Evolutionary conservation across 2,797 vertebrate species (phyloP), one percentile per base, ranked within the genome.

Genomic region (Gephyroberyx darwinii): DNA sequence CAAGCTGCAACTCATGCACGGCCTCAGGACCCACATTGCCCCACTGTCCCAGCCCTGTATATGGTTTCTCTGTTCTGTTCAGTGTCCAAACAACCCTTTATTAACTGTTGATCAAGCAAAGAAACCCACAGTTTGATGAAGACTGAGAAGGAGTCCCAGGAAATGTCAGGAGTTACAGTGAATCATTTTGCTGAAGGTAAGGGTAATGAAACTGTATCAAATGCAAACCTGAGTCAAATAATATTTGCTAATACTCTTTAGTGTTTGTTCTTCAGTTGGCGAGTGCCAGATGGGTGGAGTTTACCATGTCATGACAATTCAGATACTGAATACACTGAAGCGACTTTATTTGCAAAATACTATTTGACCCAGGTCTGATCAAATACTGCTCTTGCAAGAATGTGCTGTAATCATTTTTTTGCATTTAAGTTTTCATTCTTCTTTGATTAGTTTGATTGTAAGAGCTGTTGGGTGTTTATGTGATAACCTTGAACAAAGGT

Each of bases 161-260:
- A 89, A 19, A 86, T 79, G 51, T 59, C 83, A 12, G 84, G 47
- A 65, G 86, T 90, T 69, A 89, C 59, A 2, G 63, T 80, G 55
- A 92, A 84, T 60, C 52, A 2, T 20, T 91, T 87, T 45, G 60
- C 82, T 65, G 79, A 92, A 87, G 91, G 91, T 93, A 91, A 83
- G 77, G 2, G 9, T 33, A 19, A 48, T 52, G 10, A 56, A 48
- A 45, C 2, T 4, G 5, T 10, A 10, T 17, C 22, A 26, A 7
- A 59, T 26, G 3, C 3, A 61, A 5, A 55, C 30, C 3, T 19
- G 22, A 51, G 20, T 64, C 7, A 20, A 17, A 48, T 10, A 22
- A 2, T 26, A 19, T 47, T 8, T 57, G 9, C 31, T 33, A 19
- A 14, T 39, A 1, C 30, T 33, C 2, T n/a, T 26, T 20, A 20